phyloP scores from a whole-genome alignment of 2,888 invertebrate genomes.

The Orthonychiurus folsomi region DNA sequence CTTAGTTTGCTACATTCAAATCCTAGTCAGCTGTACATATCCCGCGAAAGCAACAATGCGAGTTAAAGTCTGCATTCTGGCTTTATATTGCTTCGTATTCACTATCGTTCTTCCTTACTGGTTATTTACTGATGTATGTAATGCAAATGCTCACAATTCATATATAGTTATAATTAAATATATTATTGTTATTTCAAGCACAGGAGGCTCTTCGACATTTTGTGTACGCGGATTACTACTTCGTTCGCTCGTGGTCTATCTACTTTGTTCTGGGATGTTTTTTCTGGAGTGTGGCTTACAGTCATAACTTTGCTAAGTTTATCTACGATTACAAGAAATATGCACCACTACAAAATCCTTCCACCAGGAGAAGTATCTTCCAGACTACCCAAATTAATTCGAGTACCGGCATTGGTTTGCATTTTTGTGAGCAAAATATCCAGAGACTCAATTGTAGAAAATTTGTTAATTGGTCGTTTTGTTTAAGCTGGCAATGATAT shows the following conservation, averaged over 20 bases:
- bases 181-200: constrained; percentile 11
- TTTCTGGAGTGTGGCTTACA: constrained; percentile 20
- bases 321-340: constrained; percentile 33
- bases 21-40: constrained; percentile 25
- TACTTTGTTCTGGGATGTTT: constrained; percentile 23
- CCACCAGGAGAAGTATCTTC: constrained; percentile 12
- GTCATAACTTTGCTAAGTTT: constrained; percentile 27
- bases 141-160: constrained; percentile 9
- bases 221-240: constrained; percentile 24
- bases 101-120: constrained; percentile 15
- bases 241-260: constrained; percentile 12
- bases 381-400: constrained; percentile 14
- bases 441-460: not conserved
- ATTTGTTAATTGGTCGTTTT: not conserved
- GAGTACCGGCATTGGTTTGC: constrained; percentile 12
- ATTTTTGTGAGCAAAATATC: constrained; percentile 15
- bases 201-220: constrained; percentile 25
- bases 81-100: constrained; percentile 16
- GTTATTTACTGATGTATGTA: constrained; percentile 15
- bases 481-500: not conserved
- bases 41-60: constrained; percentile 23
- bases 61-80: constrained; percentile 18
- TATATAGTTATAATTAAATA: constrained; percentile 12
- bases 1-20: constrained; percentile 19
- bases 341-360: constrained; percentile 29